These are phyloP conservation scores for Drosophila ochracea DNA, from an alignment of 2,888 invertebrate species.

Conservation along the genomic window DNA sequence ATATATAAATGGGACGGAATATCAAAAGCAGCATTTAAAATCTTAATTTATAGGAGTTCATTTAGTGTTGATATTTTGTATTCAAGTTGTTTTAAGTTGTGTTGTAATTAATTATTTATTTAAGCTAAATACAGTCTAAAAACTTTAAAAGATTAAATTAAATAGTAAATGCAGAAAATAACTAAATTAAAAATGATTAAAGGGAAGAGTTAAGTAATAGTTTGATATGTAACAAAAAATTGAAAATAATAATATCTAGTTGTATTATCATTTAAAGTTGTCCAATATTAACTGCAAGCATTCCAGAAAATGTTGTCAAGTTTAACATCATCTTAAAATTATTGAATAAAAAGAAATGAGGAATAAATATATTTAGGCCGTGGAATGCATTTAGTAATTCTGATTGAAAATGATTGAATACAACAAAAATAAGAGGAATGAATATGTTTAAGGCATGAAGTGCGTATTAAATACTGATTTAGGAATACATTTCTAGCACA, in stretches of 20 bases:
- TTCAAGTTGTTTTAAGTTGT: neutral
- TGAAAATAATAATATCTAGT: neutral
- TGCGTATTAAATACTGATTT: rapidly evolving
- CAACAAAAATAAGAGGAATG: neutral
- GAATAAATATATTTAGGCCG: no score
- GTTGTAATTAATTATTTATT: neutral
- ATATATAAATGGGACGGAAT: neutral
- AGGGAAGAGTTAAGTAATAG: neutral
- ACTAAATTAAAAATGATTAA: neutral
- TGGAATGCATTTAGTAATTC: neutral
- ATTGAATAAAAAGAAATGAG: no score
- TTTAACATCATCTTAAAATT: neutral
- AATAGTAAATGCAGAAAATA: neutral
- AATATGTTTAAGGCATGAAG: neutral
- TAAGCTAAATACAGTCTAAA: neutral
- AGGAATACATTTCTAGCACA: neutral
- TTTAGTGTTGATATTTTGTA: neutral
- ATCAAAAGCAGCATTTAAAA: neutral
- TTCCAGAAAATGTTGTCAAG: neutral
- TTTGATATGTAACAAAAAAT: neutral
- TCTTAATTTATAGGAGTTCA: neutral
- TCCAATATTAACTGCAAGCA: neutral
- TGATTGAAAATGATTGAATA: neutral
- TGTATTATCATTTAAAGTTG: neutral
- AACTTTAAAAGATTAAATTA: neutral